These are phyloP conservation scores for Drosophila takahashii DNA, from an alignment of 1,140 invertebrate species.

Conservation along the genomic window DNA sequence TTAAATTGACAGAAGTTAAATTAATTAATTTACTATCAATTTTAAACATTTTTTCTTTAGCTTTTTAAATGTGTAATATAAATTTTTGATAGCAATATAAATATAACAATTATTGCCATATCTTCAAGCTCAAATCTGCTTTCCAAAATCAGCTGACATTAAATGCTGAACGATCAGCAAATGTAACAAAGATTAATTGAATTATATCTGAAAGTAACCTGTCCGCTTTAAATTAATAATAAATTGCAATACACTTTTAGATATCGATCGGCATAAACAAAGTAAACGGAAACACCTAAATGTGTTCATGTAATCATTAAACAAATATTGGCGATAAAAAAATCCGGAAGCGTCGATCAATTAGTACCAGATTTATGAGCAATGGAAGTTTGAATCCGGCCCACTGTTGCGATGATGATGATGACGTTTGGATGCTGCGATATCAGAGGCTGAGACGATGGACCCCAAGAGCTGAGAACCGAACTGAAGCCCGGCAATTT, in stretches of 20 bases:
- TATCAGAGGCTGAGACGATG: conserved; percentile 39
- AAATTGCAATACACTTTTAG: conserved; percentile 18
- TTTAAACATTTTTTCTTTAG: too few species aligned
- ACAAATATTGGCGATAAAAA: conserved; percentile 8
- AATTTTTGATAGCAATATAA: too few species aligned
- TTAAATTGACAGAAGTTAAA: too few species aligned
- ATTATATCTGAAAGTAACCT: conserved; percentile 17
- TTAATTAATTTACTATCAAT: not conserved
- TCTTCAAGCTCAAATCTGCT: not conserved
- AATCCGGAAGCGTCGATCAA: conserved; percentile 10
- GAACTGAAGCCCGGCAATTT: conserved; percentile 71
- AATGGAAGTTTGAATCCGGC: not conserved
- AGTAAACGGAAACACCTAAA: conserved; percentile 35
- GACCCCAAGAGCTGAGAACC: conserved; percentile 46
- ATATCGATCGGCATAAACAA: conserved; percentile 24
- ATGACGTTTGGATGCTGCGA: conserved; percentile 56
- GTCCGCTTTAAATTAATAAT: not conserved
- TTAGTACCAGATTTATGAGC: conserved; percentile 3
- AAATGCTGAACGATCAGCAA: not conserved
- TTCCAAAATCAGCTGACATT: conserved; percentile 2
- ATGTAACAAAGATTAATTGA: conserved; percentile 15
- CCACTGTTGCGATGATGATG: conserved; percentile 44
- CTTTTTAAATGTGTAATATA: too few species aligned
- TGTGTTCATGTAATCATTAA: not conserved
- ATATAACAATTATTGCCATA: not conserved